A percentile compares a stretch with the other conserved stretches of the same genome.
These are phyloP conservation scores for Chironomus riparius DNA, from an alignment of 2,888 invertebrate genomes.

Conservation along the genomic window DNA sequence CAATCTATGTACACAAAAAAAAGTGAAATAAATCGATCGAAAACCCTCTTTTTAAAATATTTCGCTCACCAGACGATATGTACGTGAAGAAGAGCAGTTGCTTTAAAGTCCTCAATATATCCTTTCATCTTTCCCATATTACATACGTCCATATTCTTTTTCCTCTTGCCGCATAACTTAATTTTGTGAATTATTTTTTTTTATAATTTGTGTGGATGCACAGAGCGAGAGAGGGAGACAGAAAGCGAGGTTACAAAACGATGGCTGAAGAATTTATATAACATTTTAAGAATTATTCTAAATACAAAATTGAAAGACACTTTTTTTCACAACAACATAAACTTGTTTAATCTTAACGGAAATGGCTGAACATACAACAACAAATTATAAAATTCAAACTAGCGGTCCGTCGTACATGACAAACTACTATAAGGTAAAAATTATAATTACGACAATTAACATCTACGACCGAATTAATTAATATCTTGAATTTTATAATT, in stretches of 20 bases:
- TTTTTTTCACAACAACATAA: background rate
- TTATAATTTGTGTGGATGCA: background rate
- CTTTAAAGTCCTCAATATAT: background rate
- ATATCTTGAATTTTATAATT: background rate
- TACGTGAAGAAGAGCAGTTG: background rate
- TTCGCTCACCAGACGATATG: constrained; percentile 20
- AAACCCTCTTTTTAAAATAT: constrained; percentile 21
- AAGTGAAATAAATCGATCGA: constrained; percentile 21
- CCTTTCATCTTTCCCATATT: background rate
- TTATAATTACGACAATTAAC: background rate
- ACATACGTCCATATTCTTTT: no score
- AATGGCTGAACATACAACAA: constrained; percentile 22
- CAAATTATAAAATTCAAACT: background rate
- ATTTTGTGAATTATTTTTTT: background rate
- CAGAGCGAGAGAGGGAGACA: background rate
- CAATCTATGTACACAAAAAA: constrained; percentile 19
- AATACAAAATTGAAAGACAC: background rate
- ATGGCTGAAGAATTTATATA: background rate
- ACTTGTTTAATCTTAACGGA: constrained; percentile 1
- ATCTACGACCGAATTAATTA: background rate
- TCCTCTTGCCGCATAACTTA: background rate
- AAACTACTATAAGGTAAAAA: constrained; percentile 18
- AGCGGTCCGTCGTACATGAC: constrained; percentile 11
- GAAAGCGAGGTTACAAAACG: background rate
- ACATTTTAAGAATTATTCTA: background rate